Evolutionary conservation across 2,797 vertebrate genomes (phyloP), one percentile per base, ranked within the genome.

Genomic region (Acanthornis magna): DNA sequence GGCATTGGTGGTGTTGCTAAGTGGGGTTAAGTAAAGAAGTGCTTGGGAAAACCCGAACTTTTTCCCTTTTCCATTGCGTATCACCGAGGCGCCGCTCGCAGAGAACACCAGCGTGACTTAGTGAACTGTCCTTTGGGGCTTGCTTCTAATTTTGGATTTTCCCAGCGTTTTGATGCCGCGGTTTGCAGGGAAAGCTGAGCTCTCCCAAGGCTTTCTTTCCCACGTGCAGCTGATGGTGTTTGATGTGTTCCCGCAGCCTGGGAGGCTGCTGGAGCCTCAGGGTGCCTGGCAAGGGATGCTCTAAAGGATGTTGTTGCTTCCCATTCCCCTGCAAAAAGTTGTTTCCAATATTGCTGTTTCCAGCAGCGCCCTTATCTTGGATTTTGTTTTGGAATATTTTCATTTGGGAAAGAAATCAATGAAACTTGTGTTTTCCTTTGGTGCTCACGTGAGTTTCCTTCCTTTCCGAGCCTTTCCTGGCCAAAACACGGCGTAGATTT

Each of bases 1-100:
- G 54, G 7, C 20, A 0, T 13, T 9, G 30, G 5, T 13, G 50
- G 10, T 22, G 11, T 10, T 42, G 55, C 42, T 21, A 11, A 21
- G 58, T 0, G 21, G n/a, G 61, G 17, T 48, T 73, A 38, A 14
- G 32, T 9, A 11, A 14, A 82, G 47, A n/a, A 66, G 18, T 0
- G 3, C 30, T 55, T 0, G 1, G 58, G 16, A 38, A 47, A 67
- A 76, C 5, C 43, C 36, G 4, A 81, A 81, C 82, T 78, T 81
- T 38, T 4, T 2, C 58, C 13, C 0, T 65, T 54, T 43, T 16
- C 5, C 40, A 0, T 2, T 1, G 1, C 22, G 32, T 45, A 3
- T 38, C 40, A 3, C 62, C 14, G 27, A 16, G 66, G 26, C 6
- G 6, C 25, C 2, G 0, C 58, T 84, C 5, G 36, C 42, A 4